A percentile compares a stretch with the other conserved stretches of the same genome.
Evolutionary conservation across 2,888 invertebrate genomes (phyloP).

Genomic region (Portevinia maculata): DNA sequence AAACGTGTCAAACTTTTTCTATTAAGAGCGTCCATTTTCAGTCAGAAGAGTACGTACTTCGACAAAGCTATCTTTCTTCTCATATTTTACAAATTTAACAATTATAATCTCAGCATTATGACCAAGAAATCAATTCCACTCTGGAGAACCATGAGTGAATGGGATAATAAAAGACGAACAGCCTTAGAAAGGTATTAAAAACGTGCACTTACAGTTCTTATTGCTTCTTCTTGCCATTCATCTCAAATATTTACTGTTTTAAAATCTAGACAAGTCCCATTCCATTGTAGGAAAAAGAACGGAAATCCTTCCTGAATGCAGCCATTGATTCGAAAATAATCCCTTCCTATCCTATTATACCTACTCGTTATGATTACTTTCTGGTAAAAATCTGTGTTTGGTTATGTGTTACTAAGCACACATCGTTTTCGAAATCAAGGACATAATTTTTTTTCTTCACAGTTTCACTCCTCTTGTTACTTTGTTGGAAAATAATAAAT

Average conservation of each 20-base stretch:
- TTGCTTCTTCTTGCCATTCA: background rate
- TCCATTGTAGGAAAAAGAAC: background rate
- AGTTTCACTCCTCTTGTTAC: background rate
- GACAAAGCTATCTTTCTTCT: no score
- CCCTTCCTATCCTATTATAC: background rate
- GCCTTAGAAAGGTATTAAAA: background rate
- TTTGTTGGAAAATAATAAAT: conserved; percentile 3
- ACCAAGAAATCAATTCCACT: no score
- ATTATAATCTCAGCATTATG: no score
- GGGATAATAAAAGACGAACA: no score
- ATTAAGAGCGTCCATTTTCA: no score
- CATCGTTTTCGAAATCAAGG: conserved; percentile 26
- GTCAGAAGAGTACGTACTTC: no score
- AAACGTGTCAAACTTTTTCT: no score
- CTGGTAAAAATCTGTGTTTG: conserved; percentile 3
- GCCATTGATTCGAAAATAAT: conserved; percentile 59
- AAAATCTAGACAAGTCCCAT: background rate
- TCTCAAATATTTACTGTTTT: background rate
- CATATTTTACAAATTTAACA: no score
- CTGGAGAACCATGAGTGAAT: no score
- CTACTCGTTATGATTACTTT: conserved; percentile 35
- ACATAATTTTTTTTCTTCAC: conserved; percentile 25
- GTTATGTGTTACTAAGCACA: conserved; percentile 35
- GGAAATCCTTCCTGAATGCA: conserved; percentile 23
- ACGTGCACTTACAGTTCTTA: background rate